These are phyloP conservation scores for Chloroceryle inda DNA, from an alignment of 2,797 vertebrate genomes.

Conservation along the genomic window DNA sequence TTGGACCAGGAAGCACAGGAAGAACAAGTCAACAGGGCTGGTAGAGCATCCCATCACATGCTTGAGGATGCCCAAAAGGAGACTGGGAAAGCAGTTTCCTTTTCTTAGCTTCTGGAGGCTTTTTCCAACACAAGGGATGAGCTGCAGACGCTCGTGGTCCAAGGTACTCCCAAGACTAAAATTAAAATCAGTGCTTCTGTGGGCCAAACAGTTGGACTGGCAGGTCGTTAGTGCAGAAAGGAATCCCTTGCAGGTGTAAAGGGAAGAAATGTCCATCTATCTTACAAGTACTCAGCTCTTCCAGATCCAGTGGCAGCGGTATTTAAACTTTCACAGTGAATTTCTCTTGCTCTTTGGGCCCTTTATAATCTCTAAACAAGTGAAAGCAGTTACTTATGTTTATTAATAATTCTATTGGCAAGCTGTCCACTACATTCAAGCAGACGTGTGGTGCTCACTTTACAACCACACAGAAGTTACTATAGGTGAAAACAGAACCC, in stretches of 20 bases:
- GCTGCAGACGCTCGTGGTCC: not conserved
- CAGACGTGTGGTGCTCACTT: rapidly evolving
- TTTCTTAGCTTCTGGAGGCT: not conserved
- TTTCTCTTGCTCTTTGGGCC: not conserved
- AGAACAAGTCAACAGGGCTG: not conserved
- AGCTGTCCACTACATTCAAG: not conserved
- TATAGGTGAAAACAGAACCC: not conserved
- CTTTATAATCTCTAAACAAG: not conserved
- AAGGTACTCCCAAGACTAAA: not conserved
- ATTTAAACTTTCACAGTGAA: not conserved
- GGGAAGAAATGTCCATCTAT: constrained; percentile 5
- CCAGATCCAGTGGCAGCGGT: constrained; percentile 4
- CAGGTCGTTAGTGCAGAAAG: constrained; percentile 5
- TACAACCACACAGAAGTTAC: not conserved
- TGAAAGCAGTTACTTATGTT: not conserved
- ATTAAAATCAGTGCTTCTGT: not conserved
- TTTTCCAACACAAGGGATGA: not conserved
- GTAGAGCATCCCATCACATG: not conserved
- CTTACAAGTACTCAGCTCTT: not conserved
- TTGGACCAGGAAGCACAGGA: not conserved
- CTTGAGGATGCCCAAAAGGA: not conserved
- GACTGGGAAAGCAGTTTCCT: not conserved
- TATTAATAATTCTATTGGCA: not conserved
- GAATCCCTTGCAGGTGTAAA: constrained; percentile 29
- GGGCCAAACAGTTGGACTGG: not conserved